A percentile compares a stretch with the other conserved stretches of the same genome.
These are phyloP conservation scores for Trematomus loennbergii DNA, from an alignment of 2,113 vertebrate genomes.

Conservation along the genomic window DNA sequence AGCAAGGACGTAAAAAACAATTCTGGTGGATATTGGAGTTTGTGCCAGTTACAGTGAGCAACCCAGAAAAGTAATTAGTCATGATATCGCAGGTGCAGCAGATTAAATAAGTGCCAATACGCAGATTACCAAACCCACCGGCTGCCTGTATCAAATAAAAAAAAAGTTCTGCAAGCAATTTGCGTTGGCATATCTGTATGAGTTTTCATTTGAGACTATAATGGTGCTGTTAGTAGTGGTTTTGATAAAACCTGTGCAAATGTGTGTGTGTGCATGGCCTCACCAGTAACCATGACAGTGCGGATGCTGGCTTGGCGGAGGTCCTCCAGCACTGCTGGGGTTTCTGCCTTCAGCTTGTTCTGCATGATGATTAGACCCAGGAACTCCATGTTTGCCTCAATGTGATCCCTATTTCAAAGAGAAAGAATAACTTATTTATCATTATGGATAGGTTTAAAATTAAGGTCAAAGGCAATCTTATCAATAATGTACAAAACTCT, in stretches of 20 bases:
- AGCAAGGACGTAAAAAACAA: background rate
- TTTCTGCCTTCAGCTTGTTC: constrained; percentile 97
- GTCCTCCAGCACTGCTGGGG: constrained; percentile 91
- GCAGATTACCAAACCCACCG: constrained; percentile 21
- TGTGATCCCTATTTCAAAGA: constrained; percentile 86
- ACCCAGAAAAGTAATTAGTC: constrained; percentile 8
- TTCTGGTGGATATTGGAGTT: background rate
- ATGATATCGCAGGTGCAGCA: constrained; percentile 10
- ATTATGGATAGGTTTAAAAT: background rate
- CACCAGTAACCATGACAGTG: constrained; percentile 98
- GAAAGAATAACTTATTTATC: background rate
- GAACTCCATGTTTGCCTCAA: constrained; percentile 96
- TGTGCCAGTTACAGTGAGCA: constrained; percentile 20
- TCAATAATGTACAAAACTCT: background rate
- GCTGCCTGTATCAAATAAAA: background rate
- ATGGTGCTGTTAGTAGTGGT: background rate
- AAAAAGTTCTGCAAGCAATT: too few species aligned
- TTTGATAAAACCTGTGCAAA: background rate
- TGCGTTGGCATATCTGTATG: background rate
- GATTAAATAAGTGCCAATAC: constrained; percentile 16
- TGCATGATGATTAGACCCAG: constrained; percentile 98
- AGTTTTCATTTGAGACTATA: background rate
- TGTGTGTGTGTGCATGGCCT: constrained; percentile 38
- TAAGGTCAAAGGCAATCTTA: background rate
- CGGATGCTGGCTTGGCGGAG: constrained; percentile 93